A percentile compares a stretch with the other conserved stretches of the same genome.
Conservation (phyloP, 2,113 vertebrate genomes). For the Pterocles gutturalis region DNA sequence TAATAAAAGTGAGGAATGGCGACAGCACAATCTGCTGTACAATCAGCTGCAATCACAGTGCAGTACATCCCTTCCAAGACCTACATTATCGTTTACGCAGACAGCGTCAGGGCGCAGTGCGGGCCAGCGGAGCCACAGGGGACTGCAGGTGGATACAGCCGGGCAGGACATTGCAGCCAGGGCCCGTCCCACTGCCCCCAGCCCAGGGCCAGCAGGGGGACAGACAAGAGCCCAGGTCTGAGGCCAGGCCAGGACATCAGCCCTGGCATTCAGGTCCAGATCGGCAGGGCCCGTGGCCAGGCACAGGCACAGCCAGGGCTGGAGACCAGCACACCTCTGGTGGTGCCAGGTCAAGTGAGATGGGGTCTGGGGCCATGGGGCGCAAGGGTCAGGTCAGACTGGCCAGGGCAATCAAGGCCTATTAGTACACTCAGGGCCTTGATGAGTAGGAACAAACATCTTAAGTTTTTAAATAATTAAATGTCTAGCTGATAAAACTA, state of each 20-base stretch:
- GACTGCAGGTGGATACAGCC: no score
- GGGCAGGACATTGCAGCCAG: not conserved
- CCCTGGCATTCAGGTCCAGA: accelerated
- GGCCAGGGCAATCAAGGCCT: not conserved
- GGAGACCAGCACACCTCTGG: not conserved
- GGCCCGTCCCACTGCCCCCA: not conserved
- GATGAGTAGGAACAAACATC: not conserved
- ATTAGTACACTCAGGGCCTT: not conserved
- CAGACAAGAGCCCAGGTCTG: not conserved
- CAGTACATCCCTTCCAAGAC: not conserved
- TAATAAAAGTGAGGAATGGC: not conserved
- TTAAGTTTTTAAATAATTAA: not conserved
- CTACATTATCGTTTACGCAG: not conserved
- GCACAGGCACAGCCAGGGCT: not conserved
- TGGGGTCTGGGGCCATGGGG: accelerated
- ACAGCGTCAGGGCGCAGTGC: accelerated
- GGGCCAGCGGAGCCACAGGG: not conserved
- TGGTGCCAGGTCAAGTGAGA: accelerated
- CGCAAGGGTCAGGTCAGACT: not conserved
- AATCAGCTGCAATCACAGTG: not conserved
- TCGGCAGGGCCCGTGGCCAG: not conserved
- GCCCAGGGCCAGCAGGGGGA: accelerated
- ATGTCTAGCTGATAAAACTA: not conserved
- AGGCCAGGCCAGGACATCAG: not conserved
- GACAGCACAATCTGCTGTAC: not conserved